A percentile compares a stretch with the other conserved stretches of the same genome.
phyloP scores from a whole-genome alignment of 2,113 vertebrate genomes.

The Sinocyclocheilus maitianheensis region DNA sequence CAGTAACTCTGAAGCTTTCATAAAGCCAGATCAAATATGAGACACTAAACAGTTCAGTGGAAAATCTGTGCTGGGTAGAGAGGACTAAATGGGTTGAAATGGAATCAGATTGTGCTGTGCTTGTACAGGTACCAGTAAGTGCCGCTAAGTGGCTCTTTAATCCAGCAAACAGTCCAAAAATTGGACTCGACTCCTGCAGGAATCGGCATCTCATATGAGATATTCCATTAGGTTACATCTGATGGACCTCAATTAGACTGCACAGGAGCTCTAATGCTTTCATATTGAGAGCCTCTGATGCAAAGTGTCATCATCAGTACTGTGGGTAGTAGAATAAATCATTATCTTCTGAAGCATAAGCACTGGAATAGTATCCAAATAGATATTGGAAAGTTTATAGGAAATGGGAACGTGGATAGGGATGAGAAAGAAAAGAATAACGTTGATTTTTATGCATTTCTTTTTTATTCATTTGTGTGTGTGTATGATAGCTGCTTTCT shows the following conservation, averaged over 20 bases:
- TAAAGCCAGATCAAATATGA: constrained; percentile 27
- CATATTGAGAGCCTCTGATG: not conserved
- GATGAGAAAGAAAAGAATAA: not conserved
- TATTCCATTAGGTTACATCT: constrained; percentile 23
- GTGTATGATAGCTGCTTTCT: not conserved
- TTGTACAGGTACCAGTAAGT: constrained; percentile 28
- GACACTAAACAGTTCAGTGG: constrained; percentile 6
- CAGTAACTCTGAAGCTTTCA: not conserved
- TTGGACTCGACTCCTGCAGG: not conserved
- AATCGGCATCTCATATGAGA: constrained; percentile 25
- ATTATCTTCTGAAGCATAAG: not conserved
- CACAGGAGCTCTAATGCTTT: not conserved
- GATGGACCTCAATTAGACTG: constrained; percentile 18
- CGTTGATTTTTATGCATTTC: not conserved
- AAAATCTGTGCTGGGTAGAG: not conserved
- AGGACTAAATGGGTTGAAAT: constrained; percentile 29
- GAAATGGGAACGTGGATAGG: not conserved
- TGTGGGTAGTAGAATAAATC: not conserved
- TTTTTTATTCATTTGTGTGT: too few species aligned
- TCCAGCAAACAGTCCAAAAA: constrained; percentile 16
- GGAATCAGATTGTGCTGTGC: constrained; percentile 25
- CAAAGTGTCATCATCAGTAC: not conserved
- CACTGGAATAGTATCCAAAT: constrained; percentile 1
- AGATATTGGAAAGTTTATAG: not conserved
- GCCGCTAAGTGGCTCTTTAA: constrained; percentile 38